These are phyloP conservation scores for Chinchilla lanigera DNA, from an alignment of 2,113 vertebrate species.

Conservation along the genomic window DNA sequence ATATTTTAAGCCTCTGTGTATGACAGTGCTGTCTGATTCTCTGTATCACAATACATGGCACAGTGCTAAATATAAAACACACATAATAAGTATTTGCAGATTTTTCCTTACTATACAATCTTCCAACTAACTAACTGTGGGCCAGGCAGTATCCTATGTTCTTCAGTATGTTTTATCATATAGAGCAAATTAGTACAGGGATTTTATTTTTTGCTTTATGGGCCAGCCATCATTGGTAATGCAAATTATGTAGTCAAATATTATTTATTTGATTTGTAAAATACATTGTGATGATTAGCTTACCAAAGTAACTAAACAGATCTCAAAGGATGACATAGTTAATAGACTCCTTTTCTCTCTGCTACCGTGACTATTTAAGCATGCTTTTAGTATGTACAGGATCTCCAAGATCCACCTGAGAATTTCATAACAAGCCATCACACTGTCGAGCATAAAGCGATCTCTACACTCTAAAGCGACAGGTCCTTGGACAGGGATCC, in stretches of 20 bases:
- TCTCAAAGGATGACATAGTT: background rate
- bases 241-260: background rate
- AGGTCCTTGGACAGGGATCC: background rate
- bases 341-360: background rate
- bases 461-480: background rate
- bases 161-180: background rate
- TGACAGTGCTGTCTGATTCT: background rate
- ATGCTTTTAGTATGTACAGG: background rate
- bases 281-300: background rate
- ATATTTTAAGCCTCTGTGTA: background rate
- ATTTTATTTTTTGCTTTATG: background rate
- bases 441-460: background rate
- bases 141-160: background rate
- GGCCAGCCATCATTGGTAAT: background rate
- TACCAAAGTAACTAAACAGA: background rate
- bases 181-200: background rate
- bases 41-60: background rate
- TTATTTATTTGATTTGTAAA: conserved; percentile 35
- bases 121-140: background rate
- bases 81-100: background rate
- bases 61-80: background rate
- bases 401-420: background rate
- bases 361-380: background rate
- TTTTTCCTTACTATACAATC: background rate
- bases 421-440: background rate